These are phyloP conservation scores for Drosophila tsacasi DNA, from an alignment of 1,140 invertebrate species.

Conservation along the genomic window DNA sequence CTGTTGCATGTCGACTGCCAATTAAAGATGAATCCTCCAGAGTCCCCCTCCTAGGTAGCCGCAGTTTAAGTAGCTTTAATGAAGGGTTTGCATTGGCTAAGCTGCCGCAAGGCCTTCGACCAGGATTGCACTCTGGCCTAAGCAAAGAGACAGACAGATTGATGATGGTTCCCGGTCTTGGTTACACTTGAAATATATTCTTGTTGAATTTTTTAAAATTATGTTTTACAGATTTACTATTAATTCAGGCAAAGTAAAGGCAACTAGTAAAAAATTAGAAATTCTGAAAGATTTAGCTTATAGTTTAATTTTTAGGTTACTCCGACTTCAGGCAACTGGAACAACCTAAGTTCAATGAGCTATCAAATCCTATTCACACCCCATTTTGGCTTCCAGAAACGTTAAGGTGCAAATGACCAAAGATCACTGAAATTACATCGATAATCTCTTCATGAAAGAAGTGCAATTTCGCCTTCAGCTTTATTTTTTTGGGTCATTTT, in stretches of 20 bases:
- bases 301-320: background rate
- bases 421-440: slow-evolving; percentile 18
- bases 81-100: slow-evolving; percentile 61
- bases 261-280: background rate
- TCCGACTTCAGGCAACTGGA: background rate
- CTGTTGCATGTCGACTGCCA: slow-evolving; percentile 76
- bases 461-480: slow-evolving; percentile 8
- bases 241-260: background rate
- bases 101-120: slow-evolving; percentile 42
- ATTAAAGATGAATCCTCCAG: slow-evolving; percentile 59
- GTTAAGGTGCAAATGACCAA: slow-evolving; percentile 9
- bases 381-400: slow-evolving; percentile 7
- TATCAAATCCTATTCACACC: slow-evolving; percentile 2
- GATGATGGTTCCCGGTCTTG: slow-evolving; percentile 19
- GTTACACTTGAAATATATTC: slow-evolving; percentile 20
- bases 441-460: slow-evolving; percentile 6
- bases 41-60: slow-evolving; percentile 50
- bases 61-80: slow-evolving; percentile 76
- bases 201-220: background rate
- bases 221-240: background rate
- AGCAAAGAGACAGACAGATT: slow-evolving; percentile 55
- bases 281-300: too few species aligned
- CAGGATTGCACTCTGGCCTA: slow-evolving; percentile 24
- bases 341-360: background rate
- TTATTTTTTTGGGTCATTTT: slow-evolving; percentile 6